Percentiles rank a stretch among this genome's conserved stretches.
Evolutionary conservation across 1,140 invertebrate species (phyloP).

Genomic region (Cydia fagiglandana): DNA sequence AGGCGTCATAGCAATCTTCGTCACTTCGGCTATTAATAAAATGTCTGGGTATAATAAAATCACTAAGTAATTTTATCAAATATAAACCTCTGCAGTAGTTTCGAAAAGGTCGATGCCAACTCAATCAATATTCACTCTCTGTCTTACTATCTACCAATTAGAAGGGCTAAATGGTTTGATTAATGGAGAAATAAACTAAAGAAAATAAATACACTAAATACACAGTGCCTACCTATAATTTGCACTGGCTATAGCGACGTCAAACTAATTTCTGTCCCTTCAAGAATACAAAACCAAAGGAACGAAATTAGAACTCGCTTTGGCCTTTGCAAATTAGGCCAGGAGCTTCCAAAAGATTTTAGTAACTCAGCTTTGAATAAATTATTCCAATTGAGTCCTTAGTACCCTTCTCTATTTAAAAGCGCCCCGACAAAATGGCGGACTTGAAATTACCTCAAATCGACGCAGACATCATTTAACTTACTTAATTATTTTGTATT

Average conservation of each 20-base stretch:
- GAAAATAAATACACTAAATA: neutral
- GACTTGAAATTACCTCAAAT: conserved; percentile 39
- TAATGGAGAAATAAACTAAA: neutral
- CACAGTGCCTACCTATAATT: neutral
- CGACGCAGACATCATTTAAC: conserved; percentile 36
- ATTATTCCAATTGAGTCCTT: conserved; percentile 20
- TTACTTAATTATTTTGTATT: conserved; percentile 31
- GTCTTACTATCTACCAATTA: neutral
- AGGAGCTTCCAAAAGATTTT: neutral
- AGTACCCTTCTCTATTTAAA: conserved; percentile 43
- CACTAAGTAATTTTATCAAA: too few species aligned
- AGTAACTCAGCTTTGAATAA: conserved; percentile 7
- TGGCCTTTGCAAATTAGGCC: conserved; percentile 14
- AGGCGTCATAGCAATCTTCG: too few species aligned
- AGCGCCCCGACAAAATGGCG: conserved; percentile 52
- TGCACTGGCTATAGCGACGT: too few species aligned
- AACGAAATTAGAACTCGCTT: neutral
- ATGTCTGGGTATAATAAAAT: too few species aligned
- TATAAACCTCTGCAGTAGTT: too few species aligned
- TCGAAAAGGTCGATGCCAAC: neutral
- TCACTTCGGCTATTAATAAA: too few species aligned
- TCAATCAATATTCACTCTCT: neutral
- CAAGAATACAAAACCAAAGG: conserved; percentile 4
- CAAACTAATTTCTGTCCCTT: neutral
- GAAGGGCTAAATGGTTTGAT: neutral